Conservation (phyloP, 2,113 vertebrate genomes). For the Zosterops lateralis region DNA sequence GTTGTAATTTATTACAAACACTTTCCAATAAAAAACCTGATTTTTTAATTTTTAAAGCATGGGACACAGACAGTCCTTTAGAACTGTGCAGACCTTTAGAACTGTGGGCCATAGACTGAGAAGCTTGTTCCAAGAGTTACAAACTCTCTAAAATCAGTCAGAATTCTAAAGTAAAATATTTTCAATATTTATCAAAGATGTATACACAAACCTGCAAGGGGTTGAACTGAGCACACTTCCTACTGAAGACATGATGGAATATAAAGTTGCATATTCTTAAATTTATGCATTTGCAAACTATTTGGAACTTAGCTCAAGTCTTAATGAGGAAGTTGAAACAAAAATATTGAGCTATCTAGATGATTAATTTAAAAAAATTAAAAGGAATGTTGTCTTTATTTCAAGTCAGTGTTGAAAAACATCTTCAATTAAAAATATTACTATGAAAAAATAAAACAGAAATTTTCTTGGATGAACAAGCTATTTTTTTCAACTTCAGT, state of each 20-base stretch:
- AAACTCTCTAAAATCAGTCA: neutral
- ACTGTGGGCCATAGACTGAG: neutral
- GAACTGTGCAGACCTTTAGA: neutral
- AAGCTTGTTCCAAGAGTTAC: neutral
- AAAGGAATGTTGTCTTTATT: neutral
- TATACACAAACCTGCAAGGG: neutral
- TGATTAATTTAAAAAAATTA: neutral
- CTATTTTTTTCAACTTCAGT: neutral
- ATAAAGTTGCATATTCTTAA: neutral
- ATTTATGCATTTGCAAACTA: neutral
- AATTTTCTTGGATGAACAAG: neutral
- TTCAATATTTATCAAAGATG: neutral
- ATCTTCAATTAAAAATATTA: neutral
- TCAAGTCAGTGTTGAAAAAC: neutral
- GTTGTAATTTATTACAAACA: neutral
- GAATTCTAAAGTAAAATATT: neutral
- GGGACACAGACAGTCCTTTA: fast-evolving
- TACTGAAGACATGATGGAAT: neutral
- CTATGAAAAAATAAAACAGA: neutral
- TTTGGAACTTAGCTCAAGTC: neutral
- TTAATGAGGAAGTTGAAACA: neutral
- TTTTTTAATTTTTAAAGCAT: neutral
- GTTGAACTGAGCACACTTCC: neutral
- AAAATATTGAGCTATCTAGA: neutral
- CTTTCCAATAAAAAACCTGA: neutral